Conservation (phyloP, 2,888 invertebrate species). For the Chalcosyrphus nemorum region DNA sequence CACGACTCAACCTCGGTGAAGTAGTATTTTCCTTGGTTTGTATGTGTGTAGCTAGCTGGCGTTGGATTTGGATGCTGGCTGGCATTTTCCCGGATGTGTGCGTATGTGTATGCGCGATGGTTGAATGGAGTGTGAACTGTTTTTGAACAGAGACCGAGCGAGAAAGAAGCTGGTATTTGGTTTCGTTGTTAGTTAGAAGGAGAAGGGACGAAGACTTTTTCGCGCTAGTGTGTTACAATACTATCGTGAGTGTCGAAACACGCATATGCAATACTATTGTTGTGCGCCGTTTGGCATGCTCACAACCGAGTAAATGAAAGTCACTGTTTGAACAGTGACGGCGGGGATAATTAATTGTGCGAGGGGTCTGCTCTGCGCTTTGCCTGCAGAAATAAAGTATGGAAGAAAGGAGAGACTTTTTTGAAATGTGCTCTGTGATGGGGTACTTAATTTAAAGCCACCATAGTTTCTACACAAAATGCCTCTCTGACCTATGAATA, state of each 20-base stretch:
- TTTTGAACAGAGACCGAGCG: background rate
- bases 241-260: constrained; percentile 39
- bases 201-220: constrained; percentile 39
- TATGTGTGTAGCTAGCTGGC: no score
- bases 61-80: background rate
- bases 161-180: background rate
- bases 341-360: no score
- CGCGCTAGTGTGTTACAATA: constrained; percentile 28
- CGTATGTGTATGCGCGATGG: constrained; percentile 18
- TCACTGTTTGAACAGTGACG: no score
- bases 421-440: no score
- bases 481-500: no score
- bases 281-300: constrained; percentile 56
- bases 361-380: no score
- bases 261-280: constrained; percentile 52
- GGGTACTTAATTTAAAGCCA: no score
- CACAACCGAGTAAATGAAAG: background rate
- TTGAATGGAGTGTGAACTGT: constrained; percentile 26
- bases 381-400: no score
- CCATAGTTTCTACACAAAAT: no score
- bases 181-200: background rate
- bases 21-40: constrained; percentile 1
- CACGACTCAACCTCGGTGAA: background rate
- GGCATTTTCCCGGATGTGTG: constrained; percentile 19
- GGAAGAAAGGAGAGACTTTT: no score